These are phyloP conservation scores for Drosophila nigricruria DNA, from an alignment of 2,888 invertebrate genomes.

Conservation along the genomic window DNA sequence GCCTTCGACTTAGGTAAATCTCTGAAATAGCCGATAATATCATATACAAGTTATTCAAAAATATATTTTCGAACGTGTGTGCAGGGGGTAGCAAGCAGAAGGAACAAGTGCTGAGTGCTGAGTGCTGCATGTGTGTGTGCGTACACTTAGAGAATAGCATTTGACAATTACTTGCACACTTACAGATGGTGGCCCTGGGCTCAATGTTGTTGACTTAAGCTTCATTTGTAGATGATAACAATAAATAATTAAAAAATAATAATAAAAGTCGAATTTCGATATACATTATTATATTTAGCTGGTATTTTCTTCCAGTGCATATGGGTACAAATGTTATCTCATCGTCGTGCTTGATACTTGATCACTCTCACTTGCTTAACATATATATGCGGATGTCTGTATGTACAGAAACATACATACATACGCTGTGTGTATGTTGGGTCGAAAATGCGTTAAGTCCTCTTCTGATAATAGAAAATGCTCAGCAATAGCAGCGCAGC, in stretches of 20 bases:
- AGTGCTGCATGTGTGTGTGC: not conserved
- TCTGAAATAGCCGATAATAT: not conserved
- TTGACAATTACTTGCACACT: not conserved
- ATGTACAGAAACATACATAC: not conserved
- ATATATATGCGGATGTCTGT: not conserved
- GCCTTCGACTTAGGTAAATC: not conserved
- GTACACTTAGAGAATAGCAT: not conserved
- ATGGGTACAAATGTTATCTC: not conserved
- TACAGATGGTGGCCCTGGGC: not conserved
- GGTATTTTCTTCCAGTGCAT: not conserved
- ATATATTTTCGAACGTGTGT: not conserved
- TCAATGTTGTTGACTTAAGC: too few relatives aligned
- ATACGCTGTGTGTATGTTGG: not conserved
- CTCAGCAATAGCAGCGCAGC: constrained; percentile 25
- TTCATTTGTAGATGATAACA: not conserved
- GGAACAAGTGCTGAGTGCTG: not conserved
- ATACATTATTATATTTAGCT: not conserved
- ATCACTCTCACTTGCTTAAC: constrained; percentile 9
- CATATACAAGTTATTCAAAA: not conserved
- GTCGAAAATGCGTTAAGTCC: constrained; percentile 32
- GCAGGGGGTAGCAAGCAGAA: not conserved
- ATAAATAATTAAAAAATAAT: not conserved
- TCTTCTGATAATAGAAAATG: constrained; percentile 42
- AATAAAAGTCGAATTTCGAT: not conserved
- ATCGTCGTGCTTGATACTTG: not conserved